Evolutionary conservation across 2,888 invertebrate species (phyloP), one percentile per base, ranked within the genome.

Genomic region (Lutraria lutraria): DNA sequence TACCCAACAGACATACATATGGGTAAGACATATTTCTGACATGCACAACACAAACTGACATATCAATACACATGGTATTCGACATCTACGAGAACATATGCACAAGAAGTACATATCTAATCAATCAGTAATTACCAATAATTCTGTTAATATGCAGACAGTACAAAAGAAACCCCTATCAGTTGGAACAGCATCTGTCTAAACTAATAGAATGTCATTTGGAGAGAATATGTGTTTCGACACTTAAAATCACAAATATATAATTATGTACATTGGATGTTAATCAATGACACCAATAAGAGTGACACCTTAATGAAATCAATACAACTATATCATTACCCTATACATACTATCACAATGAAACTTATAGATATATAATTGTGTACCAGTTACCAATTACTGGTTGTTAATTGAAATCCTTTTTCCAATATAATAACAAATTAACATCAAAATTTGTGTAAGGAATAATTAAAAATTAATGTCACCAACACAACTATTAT

Each of bases 21-120:
- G 63, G 12, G 2, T 25, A 43, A 68, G 63, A 68, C 63, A 56
- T 56, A 56, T 56, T 56, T 19, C 56, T 56, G 56, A 56, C 56
- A 68, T 1, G 21, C 25, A n/a, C 25, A 12, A 68, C 63, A 3
- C 25, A 68, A 68, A 6, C 63, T 68, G 63, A n/a, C 63, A 68
- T 25, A 68, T 25, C 63, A 68, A 68, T 68, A 68, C 63, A 68
- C 63, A 68, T 68, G 63, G 25, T 68, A 25, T 68, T 68, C 63
- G 25, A 68, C 63, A 68, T 68, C 63, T 25, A 68, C 25, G 25
- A 25, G 10, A 68, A 68, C 63, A 68, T 68, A 68, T 68, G 63
- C 63, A 68, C 63, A 68, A n/a, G 25, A n/a, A 68, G 25, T 25
- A 68, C 63, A 68, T 68, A 68, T 68, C 63, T 25, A 25, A 68